Conservation (phyloP, 2,888 invertebrate genomes). For the Torymus auratus region DNA sequence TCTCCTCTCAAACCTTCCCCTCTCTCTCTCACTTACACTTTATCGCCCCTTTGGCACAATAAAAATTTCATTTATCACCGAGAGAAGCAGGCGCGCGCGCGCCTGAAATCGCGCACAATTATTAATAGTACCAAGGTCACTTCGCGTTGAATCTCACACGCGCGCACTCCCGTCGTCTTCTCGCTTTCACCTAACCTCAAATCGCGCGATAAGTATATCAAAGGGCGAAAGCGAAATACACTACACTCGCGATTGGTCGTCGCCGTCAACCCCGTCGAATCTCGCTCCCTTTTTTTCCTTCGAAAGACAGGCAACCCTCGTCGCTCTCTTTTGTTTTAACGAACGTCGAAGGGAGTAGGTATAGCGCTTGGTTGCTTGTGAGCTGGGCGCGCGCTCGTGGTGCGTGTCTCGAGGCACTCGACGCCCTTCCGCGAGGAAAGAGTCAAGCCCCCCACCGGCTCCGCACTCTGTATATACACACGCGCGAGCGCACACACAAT, state of each 20-base stretch:
- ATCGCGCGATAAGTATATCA: constrained; percentile 15
- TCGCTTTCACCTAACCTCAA: constrained; percentile 40
- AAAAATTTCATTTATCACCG: constrained; percentile 2
- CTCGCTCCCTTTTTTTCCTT: neutral
- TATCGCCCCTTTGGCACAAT: neutral
- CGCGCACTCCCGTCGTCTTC: neutral
- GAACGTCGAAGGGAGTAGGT: constrained; percentile 7
- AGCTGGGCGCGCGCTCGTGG: neutral
- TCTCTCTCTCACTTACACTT: neutral
- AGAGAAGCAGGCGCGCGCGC: neutral
- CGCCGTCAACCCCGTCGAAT: neutral
- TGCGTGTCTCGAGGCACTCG: constrained; percentile 39
- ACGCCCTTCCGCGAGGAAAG: constrained; percentile 47
- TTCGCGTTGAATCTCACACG: constrained; percentile 8
- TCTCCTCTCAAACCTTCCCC: no score
- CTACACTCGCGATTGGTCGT: neutral
- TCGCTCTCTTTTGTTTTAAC: constrained; percentile 46
- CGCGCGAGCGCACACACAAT: neutral
- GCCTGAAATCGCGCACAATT: constrained; percentile 4
- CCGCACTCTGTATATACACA: neutral
- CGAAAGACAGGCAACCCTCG: neutral
- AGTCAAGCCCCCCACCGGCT: constrained; percentile 16
- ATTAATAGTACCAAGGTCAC: constrained; percentile 45
- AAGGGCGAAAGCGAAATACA: constrained; percentile 4
- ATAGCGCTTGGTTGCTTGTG: no score